A percentile compares a stretch with the other conserved stretches of the same genome.
Evolutionary conservation across 2,888 invertebrate genomes (phyloP).

Genomic region (Drosophila infuscata): DNA sequence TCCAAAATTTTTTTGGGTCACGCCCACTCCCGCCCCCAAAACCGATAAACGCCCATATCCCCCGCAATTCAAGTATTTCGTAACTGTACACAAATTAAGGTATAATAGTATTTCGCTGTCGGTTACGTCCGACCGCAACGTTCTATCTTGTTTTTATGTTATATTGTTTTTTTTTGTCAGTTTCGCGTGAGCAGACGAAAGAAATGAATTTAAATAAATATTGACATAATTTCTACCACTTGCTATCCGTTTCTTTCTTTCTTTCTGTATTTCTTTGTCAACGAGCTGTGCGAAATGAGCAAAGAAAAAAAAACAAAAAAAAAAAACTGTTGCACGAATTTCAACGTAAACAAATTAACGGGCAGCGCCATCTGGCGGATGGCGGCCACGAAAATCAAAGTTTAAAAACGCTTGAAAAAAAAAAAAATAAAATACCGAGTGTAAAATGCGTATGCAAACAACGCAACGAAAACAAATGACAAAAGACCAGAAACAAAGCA

Average conservation of each 20-base stretch:
- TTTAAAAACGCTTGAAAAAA: background rate
- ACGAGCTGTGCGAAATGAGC: conserved; percentile 21
- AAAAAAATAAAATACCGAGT: conserved; percentile 17
- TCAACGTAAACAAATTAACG: conserved; percentile 67
- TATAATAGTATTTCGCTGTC: too few relatives aligned
- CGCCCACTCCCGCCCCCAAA: too few relatives aligned
- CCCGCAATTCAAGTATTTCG: too few relatives aligned
- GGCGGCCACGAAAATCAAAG: conserved; percentile 12
- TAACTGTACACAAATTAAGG: too few relatives aligned
- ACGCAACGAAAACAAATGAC: conserved; percentile 35
- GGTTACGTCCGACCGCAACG: too few relatives aligned
- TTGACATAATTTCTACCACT: conserved; percentile 74
- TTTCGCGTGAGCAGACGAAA: conserved; percentile 60
- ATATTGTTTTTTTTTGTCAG: conserved; percentile 35
- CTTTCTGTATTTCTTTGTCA: conserved; percentile 14
- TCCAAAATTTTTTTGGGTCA: too few relatives aligned
- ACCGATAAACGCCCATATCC: too few relatives aligned
- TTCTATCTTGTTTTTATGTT: too few relatives aligned
- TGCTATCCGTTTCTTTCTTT: conserved; percentile 24
- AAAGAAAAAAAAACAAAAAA: background rate
- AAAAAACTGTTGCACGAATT: conserved; percentile 35
- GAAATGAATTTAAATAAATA: conserved; percentile 80
- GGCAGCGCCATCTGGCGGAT: conserved; percentile 35
- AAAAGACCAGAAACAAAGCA: conserved; percentile 19
- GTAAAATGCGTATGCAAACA: conserved; percentile 45